Conservation (phyloP, 2,888 invertebrate genomes). For the Heliconius charithonia region DNA sequence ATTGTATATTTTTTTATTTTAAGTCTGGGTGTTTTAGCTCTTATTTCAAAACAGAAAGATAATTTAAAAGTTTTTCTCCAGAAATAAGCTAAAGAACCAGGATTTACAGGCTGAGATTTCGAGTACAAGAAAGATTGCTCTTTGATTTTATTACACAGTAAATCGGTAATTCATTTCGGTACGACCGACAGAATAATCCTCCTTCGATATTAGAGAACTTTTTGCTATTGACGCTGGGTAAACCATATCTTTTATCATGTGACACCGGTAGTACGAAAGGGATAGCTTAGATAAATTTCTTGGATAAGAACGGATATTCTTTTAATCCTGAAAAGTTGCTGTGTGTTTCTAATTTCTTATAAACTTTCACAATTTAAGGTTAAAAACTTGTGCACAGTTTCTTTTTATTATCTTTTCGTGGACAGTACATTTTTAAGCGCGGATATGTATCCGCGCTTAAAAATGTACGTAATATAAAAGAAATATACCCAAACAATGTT, state of each 20-base stretch:
- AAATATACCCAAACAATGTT: no score
- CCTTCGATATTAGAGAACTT: slow-evolving; percentile 29
- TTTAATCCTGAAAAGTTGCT: slow-evolving; percentile 25
- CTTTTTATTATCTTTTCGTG: neutral
- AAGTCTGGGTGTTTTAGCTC: neutral
- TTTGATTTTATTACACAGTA: slow-evolving; percentile 31
- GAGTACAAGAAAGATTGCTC: slow-evolving; percentile 21
- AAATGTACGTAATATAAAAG: no score
- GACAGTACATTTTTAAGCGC: neutral
- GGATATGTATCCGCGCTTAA: no score
- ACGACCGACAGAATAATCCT: slow-evolving; percentile 30
- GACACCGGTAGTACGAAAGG: slow-evolving; percentile 30
- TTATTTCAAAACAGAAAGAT: neutral
- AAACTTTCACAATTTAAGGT: slow-evolving; percentile 6
- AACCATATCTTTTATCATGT: slow-evolving; percentile 29
- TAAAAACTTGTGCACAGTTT: neutral
- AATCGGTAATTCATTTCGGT: slow-evolving; percentile 29
- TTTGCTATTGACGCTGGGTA: slow-evolving; percentile 23
- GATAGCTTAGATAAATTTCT: slow-evolving; percentile 29
- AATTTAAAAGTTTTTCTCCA: neutral
- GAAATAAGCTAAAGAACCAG: slow-evolving; percentile 3
- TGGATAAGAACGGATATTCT: slow-evolving; percentile 3
- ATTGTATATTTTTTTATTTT: neutral
- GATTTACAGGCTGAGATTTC: slow-evolving; percentile 10
- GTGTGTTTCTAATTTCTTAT: slow-evolving; percentile 3